phyloP scores from a whole-genome alignment of 2,797 vertebrate species.

The Sebastiscus albofasciatus region DNA sequence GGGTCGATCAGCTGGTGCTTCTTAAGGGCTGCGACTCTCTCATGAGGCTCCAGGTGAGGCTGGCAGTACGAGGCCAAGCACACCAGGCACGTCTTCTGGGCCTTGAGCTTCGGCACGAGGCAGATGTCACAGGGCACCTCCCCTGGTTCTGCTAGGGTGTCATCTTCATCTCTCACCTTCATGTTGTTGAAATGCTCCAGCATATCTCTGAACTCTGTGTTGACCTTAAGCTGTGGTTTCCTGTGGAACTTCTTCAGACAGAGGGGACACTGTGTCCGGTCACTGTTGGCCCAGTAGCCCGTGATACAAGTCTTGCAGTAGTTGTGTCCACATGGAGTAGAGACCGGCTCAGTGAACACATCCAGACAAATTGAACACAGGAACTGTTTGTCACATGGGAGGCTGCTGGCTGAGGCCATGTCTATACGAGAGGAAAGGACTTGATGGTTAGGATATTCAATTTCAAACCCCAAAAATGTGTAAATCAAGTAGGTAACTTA shows the following conservation, averaged over 20 bases:
- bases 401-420: slow-evolving; percentile 46
- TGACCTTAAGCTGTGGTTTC: slow-evolving; percentile 42
- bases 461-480: neutral
- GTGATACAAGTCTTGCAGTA: slow-evolving; percentile 58
- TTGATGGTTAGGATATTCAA: neutral
- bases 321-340: slow-evolving; percentile 67
- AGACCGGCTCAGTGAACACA: slow-evolving; percentile 45
- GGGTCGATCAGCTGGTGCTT: slow-evolving; percentile 55
- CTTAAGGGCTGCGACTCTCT: slow-evolving; percentile 22
- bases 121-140: slow-evolving; percentile 63
- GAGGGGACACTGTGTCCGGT: slow-evolving; percentile 35
- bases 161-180: neutral
- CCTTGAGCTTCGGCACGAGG: slow-evolving; percentile 26
- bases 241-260: slow-evolving; percentile 29
- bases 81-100: slow-evolving; percentile 58
- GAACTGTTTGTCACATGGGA: slow-evolving; percentile 21
- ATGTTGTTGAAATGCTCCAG: slow-evolving; percentile 33
- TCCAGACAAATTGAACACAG: slow-evolving; percentile 56
- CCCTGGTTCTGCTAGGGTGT: slow-evolving; percentile 5
- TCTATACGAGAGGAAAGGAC: slow-evolving; percentile 23
- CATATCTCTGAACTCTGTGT: slow-evolving; percentile 58
- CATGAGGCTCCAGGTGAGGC: slow-evolving; percentile 58
- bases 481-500: neutral
- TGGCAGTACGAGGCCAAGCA: slow-evolving; percentile 56
- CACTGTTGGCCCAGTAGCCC: slow-evolving; percentile 37